Percentiles rank a stretch among this genome's conserved stretches.
These are phyloP conservation scores for Nilaparvata lugens DNA, from an alignment of 1,140 invertebrate genomes.

Conservation along the genomic window DNA sequence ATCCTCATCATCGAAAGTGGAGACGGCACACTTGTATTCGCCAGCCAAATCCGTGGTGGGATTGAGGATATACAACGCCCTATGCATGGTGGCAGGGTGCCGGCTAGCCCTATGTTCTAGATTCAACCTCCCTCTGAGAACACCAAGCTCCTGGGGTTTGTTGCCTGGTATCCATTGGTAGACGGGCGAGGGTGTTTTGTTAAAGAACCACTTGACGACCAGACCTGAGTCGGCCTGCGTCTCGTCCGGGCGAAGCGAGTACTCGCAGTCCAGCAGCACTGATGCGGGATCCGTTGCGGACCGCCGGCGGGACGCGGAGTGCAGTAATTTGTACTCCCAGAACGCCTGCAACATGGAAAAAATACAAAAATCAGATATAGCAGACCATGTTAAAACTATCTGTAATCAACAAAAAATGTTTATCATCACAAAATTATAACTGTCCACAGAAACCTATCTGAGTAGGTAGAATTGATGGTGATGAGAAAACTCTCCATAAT, in stretches of 20 bases:
- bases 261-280: conserved; percentile 67
- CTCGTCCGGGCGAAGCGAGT: conserved; percentile 47
- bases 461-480: no score
- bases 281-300: conserved; percentile 53
- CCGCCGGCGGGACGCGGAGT: conserved; percentile 54
- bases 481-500: no score
- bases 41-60: conserved; percentile 64
- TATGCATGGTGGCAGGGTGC: conserved; percentile 52
- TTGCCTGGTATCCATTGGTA: conserved; percentile 64
- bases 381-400: no score
- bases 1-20: conserved; percentile 59
- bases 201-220: conserved; percentile 72
- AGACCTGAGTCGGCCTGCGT: conserved; percentile 42
- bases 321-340: conserved; percentile 49
- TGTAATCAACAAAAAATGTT: no score
- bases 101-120: conserved; percentile 56
- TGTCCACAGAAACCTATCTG: no score
- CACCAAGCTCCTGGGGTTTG: conserved; percentile 34
- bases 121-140: conserved; percentile 56
- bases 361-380: neutral
- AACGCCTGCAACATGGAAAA: conserved; percentile 36
- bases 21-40: conserved; percentile 66
- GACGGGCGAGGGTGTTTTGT: conserved; percentile 50
- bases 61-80: conserved; percentile 62
- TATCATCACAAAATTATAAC: no score